phyloP scores from a whole-genome alignment of 2,797 vertebrate species.

The Arrhamphus sclerolepis region DNA sequence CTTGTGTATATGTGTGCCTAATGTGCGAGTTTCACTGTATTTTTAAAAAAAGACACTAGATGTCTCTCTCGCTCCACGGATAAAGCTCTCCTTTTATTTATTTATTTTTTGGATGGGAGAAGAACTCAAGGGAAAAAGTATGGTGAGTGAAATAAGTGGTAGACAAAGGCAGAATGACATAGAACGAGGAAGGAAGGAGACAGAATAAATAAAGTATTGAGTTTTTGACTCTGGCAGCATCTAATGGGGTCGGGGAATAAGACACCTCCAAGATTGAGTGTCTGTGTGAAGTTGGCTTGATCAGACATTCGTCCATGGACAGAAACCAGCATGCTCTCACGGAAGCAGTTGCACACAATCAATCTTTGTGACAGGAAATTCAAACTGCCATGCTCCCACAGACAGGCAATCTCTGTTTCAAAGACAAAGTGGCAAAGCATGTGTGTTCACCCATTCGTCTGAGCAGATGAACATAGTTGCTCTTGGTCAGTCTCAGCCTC shows the following conservation, averaged over 20 bases:
- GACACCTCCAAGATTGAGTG: slow-evolving; percentile 80
- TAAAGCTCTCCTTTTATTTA: slow-evolving; percentile 47
- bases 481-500: slow-evolving; percentile 22
- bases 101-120: no score
- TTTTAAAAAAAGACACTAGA: slow-evolving; percentile 67
- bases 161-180: slow-evolving; percentile 65
- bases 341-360: slow-evolving; percentile 62
- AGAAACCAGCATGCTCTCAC: slow-evolving; percentile 52
- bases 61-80: slow-evolving; percentile 84
- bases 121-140: slow-evolving; percentile 2
- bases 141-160: slow-evolving; percentile 60
- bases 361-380: slow-evolving; percentile 74
- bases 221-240: slow-evolving; percentile 76
- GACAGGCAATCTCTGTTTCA: slow-evolving; percentile 58
- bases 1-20: no score
- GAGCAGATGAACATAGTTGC: slow-evolving; percentile 45
- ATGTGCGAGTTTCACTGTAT: no score
- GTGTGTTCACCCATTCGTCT: slow-evolving; percentile 55
- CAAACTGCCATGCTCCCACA: slow-evolving; percentile 62
- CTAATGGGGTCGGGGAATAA: slow-evolving; percentile 80
- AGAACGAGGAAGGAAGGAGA: slow-evolving; percentile 53
- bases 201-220: slow-evolving; percentile 81
- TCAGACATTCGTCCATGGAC: slow-evolving; percentile 62
- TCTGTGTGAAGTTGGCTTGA: slow-evolving; percentile 74
- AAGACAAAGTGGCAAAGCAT: slow-evolving; percentile 55